Conservation (phyloP, 1,140 invertebrate genomes). For the Neelides sp. region DNA sequence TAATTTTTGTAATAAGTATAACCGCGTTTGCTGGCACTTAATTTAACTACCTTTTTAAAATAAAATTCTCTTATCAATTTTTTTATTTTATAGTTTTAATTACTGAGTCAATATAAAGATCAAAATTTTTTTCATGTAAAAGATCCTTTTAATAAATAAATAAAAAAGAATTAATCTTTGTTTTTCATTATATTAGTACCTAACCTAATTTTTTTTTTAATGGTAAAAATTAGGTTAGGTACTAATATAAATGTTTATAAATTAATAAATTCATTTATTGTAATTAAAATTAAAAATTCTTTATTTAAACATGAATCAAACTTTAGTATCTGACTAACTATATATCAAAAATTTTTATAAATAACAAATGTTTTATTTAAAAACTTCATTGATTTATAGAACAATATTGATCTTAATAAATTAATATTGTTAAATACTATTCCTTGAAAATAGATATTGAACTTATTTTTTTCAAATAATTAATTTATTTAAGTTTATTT, state of each 20-base stretch:
- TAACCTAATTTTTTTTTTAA: slow-evolving; percentile 6
- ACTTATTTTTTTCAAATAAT: neutral
- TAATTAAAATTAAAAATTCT: slow-evolving; percentile 11
- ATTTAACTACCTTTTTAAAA: too few species aligned
- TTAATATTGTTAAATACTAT: slow-evolving; percentile 6
- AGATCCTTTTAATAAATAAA: neutral
- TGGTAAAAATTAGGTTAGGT: neutral
- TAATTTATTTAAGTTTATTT: neutral
- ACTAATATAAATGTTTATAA: slow-evolving; percentile 5
- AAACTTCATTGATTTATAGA: neutral
- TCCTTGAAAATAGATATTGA: slow-evolving; percentile 3
- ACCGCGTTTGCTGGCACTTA: too few species aligned
- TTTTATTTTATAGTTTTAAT: too few species aligned
- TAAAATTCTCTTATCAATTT: too few species aligned
- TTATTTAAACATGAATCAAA: slow-evolving; percentile 12
- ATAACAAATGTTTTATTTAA: neutral
- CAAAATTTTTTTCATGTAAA: too few species aligned
- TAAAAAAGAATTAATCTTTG: too few species aligned
- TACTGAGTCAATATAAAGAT: too few species aligned
- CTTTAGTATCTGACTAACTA: slow-evolving; percentile 8
- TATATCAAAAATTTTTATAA: slow-evolving; percentile 8
- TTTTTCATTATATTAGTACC: too few species aligned
- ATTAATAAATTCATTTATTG: slow-evolving; percentile 3
- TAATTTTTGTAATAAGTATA: neutral
- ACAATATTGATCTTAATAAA: neutral